phyloP scores from a whole-genome alignment of 2,888 invertebrate species.

The Lacanobia oleracea region DNA sequence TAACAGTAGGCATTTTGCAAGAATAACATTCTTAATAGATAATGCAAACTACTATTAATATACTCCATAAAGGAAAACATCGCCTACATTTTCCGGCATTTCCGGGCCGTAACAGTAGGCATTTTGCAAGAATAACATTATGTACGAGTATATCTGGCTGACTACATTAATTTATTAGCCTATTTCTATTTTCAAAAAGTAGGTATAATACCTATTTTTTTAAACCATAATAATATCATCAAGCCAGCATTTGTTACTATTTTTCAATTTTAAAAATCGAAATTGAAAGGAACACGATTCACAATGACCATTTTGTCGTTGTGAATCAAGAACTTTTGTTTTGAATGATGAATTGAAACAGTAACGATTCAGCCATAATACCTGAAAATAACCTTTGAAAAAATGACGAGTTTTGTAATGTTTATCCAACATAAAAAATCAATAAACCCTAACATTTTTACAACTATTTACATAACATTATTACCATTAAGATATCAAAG shows the following conservation, averaged over 20 bases:
- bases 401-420: no score
- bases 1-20: conserved; percentile 41
- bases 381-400: not conserved
- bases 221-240: not conserved
- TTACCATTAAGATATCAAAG: conserved; percentile 7
- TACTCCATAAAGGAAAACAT: not conserved
- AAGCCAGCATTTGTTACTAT: not conserved
- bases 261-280: conserved; percentile 22
- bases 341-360: no score
- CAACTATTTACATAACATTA: conserved; percentile 17
- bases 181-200: not conserved
- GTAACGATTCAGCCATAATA: not conserved
- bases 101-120: conserved; percentile 36
- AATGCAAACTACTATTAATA: conserved; percentile 20
- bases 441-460: conserved; percentile 9
- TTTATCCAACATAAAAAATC: conserved; percentile 3
- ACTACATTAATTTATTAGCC: conserved; percentile 1
- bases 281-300: not conserved
- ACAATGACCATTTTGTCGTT: not conserved
- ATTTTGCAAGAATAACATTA: conserved; percentile 36
- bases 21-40: conserved; percentile 19
- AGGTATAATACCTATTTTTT: conserved; percentile 5
- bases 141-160: not conserved
- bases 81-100: conserved; percentile 28
- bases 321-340: not conserved